Base-by-base conservation (phyloP, 1,140 invertebrate species). In the Teleopsis dalmanni region DNA sequence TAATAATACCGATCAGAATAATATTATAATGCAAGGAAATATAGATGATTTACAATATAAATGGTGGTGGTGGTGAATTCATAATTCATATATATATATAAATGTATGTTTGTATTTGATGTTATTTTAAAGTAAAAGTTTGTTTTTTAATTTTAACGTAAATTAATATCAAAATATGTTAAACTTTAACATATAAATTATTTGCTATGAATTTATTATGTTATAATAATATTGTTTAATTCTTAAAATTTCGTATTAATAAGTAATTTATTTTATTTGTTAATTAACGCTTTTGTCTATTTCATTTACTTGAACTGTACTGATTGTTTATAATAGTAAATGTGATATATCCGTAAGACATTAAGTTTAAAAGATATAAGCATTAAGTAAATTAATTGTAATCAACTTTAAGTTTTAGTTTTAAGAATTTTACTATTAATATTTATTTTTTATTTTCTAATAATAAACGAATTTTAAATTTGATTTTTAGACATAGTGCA, bases 11-110 rank as follows among this genome's bases (percentile, higher is more conserved):
- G 59, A 59, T 51, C 43, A 62, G 26, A 65, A 65, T 54, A 65
- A 65, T 51, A 65, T 65, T 43, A 65, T 65, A 50, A 65, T 65
- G 62, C 62, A 65, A 55, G 64, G 61, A 29, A 67, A 67, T 56
- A 66, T 67, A 58, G 64, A 67, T 53, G 64, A 67, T 50, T 57
- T 67, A 59, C 64, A 67, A 53, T 67, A 67, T 67, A 67, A 67
- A 52, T 67, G 64, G 64, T 67, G 64, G 64, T 67, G 64, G 64
- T 67, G 64, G 64, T 67, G 64, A 67, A 67, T 60, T 38, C 22
- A 47, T 26, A n/a, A 3, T 9, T 27, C 21, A 34, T 21, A 18
- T 46, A 42, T 38, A 18, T 43, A 43, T 31, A 44, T 44, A 44
- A 44, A 44, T 33, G 6, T 33, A 31, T n/a, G 31, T 33, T 44